A percentile compares a stretch with the other conserved stretches of the same genome.
These are phyloP conservation scores for Anoplophora glabripennis DNA, from an alignment of 1,140 invertebrate species.

Conservation along the genomic window DNA sequence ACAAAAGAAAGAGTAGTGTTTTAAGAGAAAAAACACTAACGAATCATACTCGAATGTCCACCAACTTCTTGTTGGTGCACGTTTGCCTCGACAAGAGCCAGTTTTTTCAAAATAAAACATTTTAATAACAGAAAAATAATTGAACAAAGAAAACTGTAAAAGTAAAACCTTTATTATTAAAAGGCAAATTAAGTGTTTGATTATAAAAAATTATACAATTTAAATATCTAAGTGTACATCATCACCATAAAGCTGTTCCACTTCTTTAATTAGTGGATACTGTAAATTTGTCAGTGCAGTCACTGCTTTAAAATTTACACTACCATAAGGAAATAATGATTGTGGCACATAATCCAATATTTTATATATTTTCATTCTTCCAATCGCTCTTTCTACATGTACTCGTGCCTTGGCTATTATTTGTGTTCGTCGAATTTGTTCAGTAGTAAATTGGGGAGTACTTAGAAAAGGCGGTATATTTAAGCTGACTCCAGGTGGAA, in stretches of 20 bases:
- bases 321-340: not conserved
- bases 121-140: not conserved
- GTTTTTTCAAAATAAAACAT: not conserved
- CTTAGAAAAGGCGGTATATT: conserved; percentile 32
- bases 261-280: conserved; percentile 25
- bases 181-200: not conserved
- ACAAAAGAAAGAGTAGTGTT: too few relatives aligned
- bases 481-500: conserved; percentile 26
- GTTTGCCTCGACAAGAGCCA: too few relatives aligned
- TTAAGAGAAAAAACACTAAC: too few relatives aligned
- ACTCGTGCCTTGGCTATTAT: conserved; percentile 24
- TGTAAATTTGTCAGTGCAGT: conserved; percentile 23
- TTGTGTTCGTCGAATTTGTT: conserved; percentile 20
- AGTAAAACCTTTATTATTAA: not conserved
- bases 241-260: conserved; percentile 16
- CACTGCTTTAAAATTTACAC: too few relatives aligned
- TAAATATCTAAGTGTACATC: not conserved
- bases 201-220: not conserved
- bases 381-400: conserved; percentile 27
- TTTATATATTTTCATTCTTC: conserved; percentile 24
- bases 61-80: too few relatives aligned
- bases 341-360: conserved; percentile 15
- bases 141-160: not conserved
- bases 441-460: conserved; percentile 23
- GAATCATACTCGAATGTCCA: too few relatives aligned